A percentile compares a stretch with the other conserved stretches of the same genome.
Conservation (phyloP, 2,888 invertebrate genomes). For the Bedellia somnulentella region DNA sequence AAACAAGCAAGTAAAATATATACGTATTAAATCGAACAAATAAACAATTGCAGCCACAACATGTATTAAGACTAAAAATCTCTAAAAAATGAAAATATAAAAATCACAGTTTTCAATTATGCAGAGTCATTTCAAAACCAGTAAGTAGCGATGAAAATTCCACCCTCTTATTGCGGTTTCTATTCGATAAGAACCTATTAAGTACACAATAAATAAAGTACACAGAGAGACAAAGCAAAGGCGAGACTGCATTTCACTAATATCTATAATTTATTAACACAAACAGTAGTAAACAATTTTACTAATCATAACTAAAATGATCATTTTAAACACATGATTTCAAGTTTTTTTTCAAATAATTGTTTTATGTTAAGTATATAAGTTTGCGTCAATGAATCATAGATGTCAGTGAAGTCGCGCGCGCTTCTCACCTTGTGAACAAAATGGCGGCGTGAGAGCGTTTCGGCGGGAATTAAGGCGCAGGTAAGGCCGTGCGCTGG, state of each 20-base stretch:
- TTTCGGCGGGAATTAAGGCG: slow-evolving; percentile 66
- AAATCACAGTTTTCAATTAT: slow-evolving; percentile 61
- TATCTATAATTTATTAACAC: no score
- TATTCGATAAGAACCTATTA: slow-evolving; percentile 48
- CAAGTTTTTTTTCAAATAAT: no score
- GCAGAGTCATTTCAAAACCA: slow-evolving; percentile 55
- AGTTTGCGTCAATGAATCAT: no score
- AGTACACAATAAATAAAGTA: slow-evolving; percentile 48
- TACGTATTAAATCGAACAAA: no score
- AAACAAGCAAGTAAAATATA: no score
- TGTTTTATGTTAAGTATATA: no score
- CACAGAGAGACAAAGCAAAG: slow-evolving; percentile 51
- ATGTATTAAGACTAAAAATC: slow-evolving; percentile 50
- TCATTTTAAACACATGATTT: slow-evolving; percentile 32
- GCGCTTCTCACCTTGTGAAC: slow-evolving; percentile 59
- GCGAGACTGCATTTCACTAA: slow-evolving; percentile 41
- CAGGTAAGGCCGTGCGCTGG: slow-evolving; percentile 82
- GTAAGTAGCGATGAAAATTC: slow-evolving; percentile 42
- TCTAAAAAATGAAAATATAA: slow-evolving; percentile 50
- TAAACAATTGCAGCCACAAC: no score
- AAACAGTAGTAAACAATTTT: no score
- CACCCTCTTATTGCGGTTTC: slow-evolving; percentile 24
- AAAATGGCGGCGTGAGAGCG: slow-evolving; percentile 57
- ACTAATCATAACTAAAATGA: no score
- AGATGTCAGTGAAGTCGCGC: slow-evolving; percentile 39